Evolutionary conservation across 1,140 invertebrate genomes (phyloP).

Genomic region (Hylaeus anthracinus): DNA sequence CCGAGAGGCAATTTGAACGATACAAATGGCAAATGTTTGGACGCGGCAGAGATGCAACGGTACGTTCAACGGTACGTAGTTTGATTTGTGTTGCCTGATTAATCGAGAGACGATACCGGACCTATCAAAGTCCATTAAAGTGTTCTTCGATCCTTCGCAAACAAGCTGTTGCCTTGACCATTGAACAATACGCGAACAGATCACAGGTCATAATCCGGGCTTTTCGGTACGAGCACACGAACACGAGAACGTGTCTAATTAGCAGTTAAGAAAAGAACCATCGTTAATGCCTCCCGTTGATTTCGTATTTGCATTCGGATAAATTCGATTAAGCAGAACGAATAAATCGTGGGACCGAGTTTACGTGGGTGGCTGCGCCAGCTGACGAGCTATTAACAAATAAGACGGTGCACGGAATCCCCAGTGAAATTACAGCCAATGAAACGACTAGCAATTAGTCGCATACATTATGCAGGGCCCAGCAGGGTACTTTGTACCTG

Average conservation of each 20-base stretch:
- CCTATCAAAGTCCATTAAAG: too few relatives aligned
- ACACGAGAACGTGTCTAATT: neutral
- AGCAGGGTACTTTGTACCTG: constrained; percentile 24
- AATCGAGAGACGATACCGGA: too few relatives aligned
- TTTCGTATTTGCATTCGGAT: constrained; percentile 22
- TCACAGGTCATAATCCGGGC: neutral
- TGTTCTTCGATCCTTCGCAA: neutral
- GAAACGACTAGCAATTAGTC: constrained; percentile 51
- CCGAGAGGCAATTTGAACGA: too few relatives aligned
- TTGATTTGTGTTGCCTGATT: too few relatives aligned
- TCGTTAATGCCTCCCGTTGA: neutral
- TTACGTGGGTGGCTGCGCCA: constrained; percentile 29
- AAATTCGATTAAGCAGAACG: constrained; percentile 30
- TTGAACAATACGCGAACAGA: neutral
- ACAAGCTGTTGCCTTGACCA: neutral
- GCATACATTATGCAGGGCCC: constrained; percentile 37
- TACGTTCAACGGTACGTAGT: too few relatives aligned
- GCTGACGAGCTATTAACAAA: constrained; percentile 36
- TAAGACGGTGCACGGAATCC: constrained; percentile 25
- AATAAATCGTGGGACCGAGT: constrained; percentile 20
- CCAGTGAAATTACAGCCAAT: constrained; percentile 47
- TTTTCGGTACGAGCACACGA: neutral
- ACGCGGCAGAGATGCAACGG: too few relatives aligned
- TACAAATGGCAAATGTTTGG: too few relatives aligned
- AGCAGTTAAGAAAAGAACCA: neutral